phyloP scores from a whole-genome alignment of 2,797 vertebrate species.

The Poecile montanus region DNA sequence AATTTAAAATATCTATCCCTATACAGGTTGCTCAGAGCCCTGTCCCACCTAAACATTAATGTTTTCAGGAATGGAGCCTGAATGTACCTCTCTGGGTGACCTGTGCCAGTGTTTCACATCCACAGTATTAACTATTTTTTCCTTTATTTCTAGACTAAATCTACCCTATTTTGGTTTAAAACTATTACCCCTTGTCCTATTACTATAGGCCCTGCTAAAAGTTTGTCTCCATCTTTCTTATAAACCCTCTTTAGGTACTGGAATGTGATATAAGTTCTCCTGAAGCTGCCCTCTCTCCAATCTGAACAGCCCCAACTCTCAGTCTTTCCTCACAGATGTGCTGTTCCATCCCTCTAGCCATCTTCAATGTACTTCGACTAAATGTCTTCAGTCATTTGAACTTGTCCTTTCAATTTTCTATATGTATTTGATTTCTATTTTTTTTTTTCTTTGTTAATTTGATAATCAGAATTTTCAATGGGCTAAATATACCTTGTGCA shows the following conservation, averaged over 20 bases:
- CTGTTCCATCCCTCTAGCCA: background rate
- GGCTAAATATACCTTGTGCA: background rate
- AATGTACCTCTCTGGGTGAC: background rate
- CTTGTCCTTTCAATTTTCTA: background rate
- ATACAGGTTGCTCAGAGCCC: background rate
- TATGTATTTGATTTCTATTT: background rate
- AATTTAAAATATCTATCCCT: background rate
- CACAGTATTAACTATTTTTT: background rate
- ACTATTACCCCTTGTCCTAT: accelerated
- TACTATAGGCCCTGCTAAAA: background rate
- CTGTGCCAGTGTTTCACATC: background rate
- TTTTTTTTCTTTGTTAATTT: background rate
- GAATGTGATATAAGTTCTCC: background rate
- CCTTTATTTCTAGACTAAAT: background rate
- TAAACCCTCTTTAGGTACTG: background rate
- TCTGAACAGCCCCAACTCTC: background rate
- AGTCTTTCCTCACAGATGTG: background rate
- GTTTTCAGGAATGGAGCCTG: background rate
- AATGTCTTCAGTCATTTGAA: background rate
- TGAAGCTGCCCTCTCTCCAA: background rate
- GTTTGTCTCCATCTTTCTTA: background rate
- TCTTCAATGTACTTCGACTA: background rate
- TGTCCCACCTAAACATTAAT: background rate
- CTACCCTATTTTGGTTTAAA: background rate
- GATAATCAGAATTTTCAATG: background rate